These are phyloP conservation scores for Brachystomella parvula DNA, from an alignment of 1,140 invertebrate species.

Conservation along the genomic window DNA sequence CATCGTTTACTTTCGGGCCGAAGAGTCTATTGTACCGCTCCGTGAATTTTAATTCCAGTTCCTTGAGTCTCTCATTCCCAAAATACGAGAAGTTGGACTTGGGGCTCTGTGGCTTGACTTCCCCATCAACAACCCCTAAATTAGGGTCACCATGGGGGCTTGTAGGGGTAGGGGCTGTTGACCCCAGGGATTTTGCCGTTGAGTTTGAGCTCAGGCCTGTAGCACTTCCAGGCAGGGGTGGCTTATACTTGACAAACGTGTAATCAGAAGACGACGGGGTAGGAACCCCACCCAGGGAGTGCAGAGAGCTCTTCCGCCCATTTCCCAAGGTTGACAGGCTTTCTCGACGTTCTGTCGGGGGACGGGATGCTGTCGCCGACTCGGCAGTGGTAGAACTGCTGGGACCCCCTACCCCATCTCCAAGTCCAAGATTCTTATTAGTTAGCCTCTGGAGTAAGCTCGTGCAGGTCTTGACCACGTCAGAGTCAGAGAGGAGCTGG, in stretches of 20 bases:
- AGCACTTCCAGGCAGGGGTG: slow-evolving; percentile 27
- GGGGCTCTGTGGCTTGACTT: neutral
- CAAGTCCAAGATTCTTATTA: slow-evolving; percentile 44
- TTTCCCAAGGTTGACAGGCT: neutral
- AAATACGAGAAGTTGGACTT: slow-evolving; percentile 31
- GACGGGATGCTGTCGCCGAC: neutral
- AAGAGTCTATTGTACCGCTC: slow-evolving; percentile 35
- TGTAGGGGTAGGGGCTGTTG: neutral
- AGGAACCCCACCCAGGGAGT: neutral
- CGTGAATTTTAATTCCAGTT: slow-evolving; percentile 35
- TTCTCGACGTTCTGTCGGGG: neutral
- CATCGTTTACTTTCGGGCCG: slow-evolving; percentile 20
- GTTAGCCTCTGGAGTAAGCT: slow-evolving; percentile 69
- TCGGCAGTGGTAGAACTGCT: neutral
- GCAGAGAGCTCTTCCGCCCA: neutral
- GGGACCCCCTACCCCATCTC: neutral
- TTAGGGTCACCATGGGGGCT: slow-evolving; percentile 12
- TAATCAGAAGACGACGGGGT: slow-evolving; percentile 9
- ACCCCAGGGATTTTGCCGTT: too few relatives aligned
- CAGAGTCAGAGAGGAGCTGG: slow-evolving; percentile 65
- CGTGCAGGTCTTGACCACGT: slow-evolving; percentile 53
- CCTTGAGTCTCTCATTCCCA: slow-evolving; percentile 37
- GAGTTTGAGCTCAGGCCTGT: neutral
- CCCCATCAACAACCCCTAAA: neutral
- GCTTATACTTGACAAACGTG: slow-evolving; percentile 37